A percentile compares a stretch with the other conserved stretches of the same genome.
Evolutionary conservation across 2,797 vertebrate genomes (phyloP).

Genomic region (Buceros bicornis): DNA sequence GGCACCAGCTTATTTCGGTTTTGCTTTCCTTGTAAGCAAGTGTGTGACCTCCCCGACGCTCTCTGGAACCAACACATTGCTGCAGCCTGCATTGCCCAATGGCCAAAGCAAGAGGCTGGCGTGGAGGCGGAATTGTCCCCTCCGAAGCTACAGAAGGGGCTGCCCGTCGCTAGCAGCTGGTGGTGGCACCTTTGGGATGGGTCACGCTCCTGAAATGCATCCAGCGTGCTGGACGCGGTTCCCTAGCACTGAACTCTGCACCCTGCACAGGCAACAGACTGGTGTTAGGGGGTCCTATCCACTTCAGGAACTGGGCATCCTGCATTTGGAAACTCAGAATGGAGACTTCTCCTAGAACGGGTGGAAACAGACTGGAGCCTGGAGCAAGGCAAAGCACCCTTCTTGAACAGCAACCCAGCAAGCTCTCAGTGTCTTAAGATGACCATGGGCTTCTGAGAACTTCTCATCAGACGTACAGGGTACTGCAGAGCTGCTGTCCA

Average conservation of each 20-base stretch:
- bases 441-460: fast-evolving
- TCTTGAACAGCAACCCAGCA: neutral
- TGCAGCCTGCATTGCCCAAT: neutral
- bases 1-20: fast-evolving
- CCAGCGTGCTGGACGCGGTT: fast-evolving
- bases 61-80: fast-evolving
- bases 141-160: neutral
- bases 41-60: fast-evolving
- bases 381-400: neutral
- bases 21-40: neutral
- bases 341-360: fast-evolving
- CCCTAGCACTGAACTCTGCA: fast-evolving
- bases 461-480: fast-evolving
- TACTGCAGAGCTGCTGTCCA: neutral
- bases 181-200: neutral
- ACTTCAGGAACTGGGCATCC: fast-evolving
- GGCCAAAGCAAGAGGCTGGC: neutral
- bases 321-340: fast-evolving
- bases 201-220: fast-evolving
- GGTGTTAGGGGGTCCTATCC: fast-evolving
- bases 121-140: neutral
- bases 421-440: fast-evolving
- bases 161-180: fast-evolving
- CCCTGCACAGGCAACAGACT: fast-evolving
- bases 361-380: neutral